A percentile compares a stretch with the other conserved stretches of the same genome.
Evolutionary conservation across 2,797 vertebrate species (phyloP).

Genomic region (Macrochelys suwanniensis): DNA sequence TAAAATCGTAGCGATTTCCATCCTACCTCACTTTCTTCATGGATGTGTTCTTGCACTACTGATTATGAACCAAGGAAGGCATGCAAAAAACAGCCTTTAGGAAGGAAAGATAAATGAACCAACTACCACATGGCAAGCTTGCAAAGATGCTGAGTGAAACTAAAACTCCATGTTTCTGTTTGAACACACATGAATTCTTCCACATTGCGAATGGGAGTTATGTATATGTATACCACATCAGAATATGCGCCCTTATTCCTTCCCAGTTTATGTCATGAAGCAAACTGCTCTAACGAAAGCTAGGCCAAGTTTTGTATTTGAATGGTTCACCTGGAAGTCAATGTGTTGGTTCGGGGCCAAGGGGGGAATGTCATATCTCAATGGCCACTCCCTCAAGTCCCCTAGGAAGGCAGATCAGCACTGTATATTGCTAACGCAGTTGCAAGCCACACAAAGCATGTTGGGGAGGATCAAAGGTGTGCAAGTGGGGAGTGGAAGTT

Average conservation of each 20-base stretch:
- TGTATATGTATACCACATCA: background rate
- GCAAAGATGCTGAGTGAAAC: slow-evolving; percentile 3
- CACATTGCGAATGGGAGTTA: background rate
- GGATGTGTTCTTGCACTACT: background rate
- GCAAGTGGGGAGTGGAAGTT: too few relatives aligned
- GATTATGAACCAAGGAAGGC: slow-evolving; percentile 18
- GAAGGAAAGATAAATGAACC: slow-evolving; percentile 26
- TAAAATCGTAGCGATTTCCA: slow-evolving; percentile 11
- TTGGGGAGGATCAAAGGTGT: too few relatives aligned
- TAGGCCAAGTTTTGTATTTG: background rate
- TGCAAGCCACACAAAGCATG: too few relatives aligned
- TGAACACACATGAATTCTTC: slow-evolving; percentile 28
- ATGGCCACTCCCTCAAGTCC: too few relatives aligned
- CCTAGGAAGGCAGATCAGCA: too few relatives aligned
- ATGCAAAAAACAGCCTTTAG: slow-evolving; percentile 28
- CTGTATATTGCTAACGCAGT: too few relatives aligned
- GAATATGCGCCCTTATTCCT: background rate
- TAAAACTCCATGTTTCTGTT: slow-evolving; percentile 7
- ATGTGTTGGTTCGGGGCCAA: background rate
- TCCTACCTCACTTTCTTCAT: slow-evolving; percentile 3
- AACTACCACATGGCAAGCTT: background rate
- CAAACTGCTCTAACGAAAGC: slow-evolving; percentile 11
- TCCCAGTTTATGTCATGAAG: slow-evolving; percentile 5
- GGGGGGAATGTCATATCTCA: too few relatives aligned
- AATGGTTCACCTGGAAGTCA: background rate